Evolutionary conservation across 2,797 vertebrate species (phyloP).

Genomic region (Anableps anableps): DNA sequence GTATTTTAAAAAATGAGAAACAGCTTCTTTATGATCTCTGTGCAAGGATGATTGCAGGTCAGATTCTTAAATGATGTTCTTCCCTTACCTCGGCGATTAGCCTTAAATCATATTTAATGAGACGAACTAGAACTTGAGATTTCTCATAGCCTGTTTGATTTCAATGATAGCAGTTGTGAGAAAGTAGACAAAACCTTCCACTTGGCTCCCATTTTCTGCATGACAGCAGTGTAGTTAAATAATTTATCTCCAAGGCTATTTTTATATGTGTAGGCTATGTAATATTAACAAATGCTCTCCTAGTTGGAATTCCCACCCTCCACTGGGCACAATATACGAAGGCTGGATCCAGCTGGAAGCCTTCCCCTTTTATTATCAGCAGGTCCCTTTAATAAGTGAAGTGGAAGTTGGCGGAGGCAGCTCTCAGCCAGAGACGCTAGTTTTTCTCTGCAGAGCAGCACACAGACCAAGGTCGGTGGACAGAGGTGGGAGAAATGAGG

Average conservation of each 20-base stretch:
- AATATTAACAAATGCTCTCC: constrained; percentile 57
- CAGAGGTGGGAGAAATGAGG: neutral
- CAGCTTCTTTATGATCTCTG: no score
- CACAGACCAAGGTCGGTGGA: neutral
- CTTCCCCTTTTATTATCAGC: constrained; percentile 35
- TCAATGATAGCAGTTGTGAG: neutral
- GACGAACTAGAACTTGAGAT: neutral
- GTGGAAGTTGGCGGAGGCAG: constrained; percentile 23
- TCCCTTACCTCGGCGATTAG: no score
- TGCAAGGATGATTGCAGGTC: no score
- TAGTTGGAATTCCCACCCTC: neutral
- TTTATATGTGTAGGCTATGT: constrained; percentile 35
- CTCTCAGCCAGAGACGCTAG: constrained; percentile 23
- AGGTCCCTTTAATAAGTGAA: constrained; percentile 55
- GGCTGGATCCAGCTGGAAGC: constrained; percentile 34
- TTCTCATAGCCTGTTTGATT: neutral
- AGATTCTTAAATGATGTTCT: no score
- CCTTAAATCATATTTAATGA: no score
- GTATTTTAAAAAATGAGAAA: no score
- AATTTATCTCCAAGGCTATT: constrained; percentile 52
- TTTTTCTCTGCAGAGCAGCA: constrained; percentile 25
- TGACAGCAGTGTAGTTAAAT: constrained; percentile 24
- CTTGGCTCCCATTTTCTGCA: neutral
- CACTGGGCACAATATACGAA: neutral
- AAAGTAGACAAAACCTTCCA: no score